phyloP scores from a whole-genome alignment of 2,888 invertebrate genomes.

The Yponomeuta sedellus region DNA sequence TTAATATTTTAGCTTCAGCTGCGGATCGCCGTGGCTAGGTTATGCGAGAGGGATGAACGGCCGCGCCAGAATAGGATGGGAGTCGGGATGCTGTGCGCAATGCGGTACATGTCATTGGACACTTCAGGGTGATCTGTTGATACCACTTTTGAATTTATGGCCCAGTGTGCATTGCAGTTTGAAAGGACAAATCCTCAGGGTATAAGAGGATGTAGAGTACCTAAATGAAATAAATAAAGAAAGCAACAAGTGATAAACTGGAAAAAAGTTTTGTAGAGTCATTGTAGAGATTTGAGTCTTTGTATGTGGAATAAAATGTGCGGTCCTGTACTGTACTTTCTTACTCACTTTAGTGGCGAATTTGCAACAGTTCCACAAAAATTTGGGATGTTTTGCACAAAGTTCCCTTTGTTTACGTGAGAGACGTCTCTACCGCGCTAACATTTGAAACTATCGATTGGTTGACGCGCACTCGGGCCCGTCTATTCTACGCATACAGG shows the following conservation, averaged over 20 bases:
- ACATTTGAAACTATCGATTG: slow-evolving; percentile 45
- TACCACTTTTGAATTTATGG: neutral
- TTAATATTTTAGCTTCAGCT: slow-evolving; percentile 8
- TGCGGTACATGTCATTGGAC: slow-evolving; percentile 46
- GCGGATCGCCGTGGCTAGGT: slow-evolving; percentile 34
- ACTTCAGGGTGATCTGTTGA: neutral
- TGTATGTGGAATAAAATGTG: neutral
- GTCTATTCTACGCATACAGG: slow-evolving; percentile 28
- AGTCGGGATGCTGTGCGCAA: slow-evolving; percentile 72
- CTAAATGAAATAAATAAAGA: neutral
- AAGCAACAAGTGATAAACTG: neutral
- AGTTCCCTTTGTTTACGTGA: slow-evolving; percentile 19
- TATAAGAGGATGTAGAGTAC: neutral
- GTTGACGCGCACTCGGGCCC: slow-evolving; percentile 15
- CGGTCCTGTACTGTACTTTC: neutral
- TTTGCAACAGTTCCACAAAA: neutral
- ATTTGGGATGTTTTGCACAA: neutral
- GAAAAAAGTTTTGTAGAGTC: neutral
- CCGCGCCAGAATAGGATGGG: slow-evolving; percentile 54
- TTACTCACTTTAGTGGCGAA: neutral
- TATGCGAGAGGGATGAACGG: slow-evolving; percentile 34
- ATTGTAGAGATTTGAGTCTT: neutral
- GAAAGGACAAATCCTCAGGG: neutral
- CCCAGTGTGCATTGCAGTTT: neutral
- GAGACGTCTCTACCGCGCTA: slow-evolving; percentile 24